Base-by-base conservation (phyloP, 23 tunicate genomes). In the Halocynthia roretzi region DNA sequence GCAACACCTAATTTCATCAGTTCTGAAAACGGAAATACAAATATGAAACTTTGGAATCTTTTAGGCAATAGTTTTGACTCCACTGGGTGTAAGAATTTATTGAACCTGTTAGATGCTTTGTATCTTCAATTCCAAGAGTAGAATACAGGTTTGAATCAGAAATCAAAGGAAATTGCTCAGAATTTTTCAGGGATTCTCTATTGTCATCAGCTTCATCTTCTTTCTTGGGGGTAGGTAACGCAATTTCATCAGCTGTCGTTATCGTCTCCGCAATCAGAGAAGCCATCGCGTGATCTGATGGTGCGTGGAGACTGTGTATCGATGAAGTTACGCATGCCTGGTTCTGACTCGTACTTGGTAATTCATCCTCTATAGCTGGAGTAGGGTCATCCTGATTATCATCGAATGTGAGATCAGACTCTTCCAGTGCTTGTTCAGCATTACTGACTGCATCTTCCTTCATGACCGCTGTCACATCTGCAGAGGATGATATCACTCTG, bases 191-290 rank as follows among this genome's bases (percentile, higher is more conserved):
- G 22, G 56, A 5, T 21, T 53, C 64, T 15, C 10, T 53, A 15
- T 2, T 14, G n/a, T 74, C 78, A 18, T 50, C 65, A 53, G 55
- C 78, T 21, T 74, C 62, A 8, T 12, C 56, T 54, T 51, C 53
- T 69, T 85, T 80, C 74, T 67, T 71, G 0, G 84, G 84, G 57
- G 80, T 85, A 48, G 83, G 83, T 44, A 74, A 63, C 50, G 90
- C 80, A 60, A 85, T 85, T 51, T 85, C 90, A 68, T 85, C 90
- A 12, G 90, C 31, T n/a, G 80, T 50, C 10, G 84, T 80, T 8
- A 85, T 80, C 53, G 84, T 80, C 73, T 85, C 90, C 56, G 90
- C 90, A 73, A 85, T 82, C 44, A 85, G 75, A 7, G 90, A 85
- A 6, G 90, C 84, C 18, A 80, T 53, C 63, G 78, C 78, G 31